Evolutionary conservation across 2,797 vertebrate species (phyloP).

Genomic region (Crypturellus tataupa): DNA sequence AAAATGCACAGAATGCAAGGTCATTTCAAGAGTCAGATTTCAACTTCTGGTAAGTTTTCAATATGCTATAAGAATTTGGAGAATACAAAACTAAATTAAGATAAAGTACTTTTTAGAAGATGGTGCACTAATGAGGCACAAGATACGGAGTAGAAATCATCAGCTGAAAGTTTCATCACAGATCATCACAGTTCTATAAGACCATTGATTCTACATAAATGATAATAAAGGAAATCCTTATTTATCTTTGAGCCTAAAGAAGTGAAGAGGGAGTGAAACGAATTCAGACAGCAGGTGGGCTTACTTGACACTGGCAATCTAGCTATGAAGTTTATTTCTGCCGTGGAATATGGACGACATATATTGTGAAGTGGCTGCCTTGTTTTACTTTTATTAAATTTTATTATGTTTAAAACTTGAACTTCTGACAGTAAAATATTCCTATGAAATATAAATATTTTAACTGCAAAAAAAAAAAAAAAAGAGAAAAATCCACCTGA

Average conservation of each 20-base stretch:
- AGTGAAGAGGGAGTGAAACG: neutral
- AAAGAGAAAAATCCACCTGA: neutral
- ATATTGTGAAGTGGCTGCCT: neutral
- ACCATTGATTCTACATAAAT: neutral
- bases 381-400: neutral
- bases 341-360: neutral
- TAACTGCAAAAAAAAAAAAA: neutral
- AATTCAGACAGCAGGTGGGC: neutral
- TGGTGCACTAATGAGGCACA: neutral
- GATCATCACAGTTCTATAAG: neutral
- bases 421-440: neutral
- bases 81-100: neutral
- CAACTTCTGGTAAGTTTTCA: slow-evolving; percentile 29
- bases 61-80: neutral
- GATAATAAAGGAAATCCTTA: neutral
- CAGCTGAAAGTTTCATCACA: neutral
- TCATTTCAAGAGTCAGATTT: slow-evolving; percentile 13
- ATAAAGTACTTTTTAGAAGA: neutral
- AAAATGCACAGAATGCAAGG: slow-evolving; percentile 16
- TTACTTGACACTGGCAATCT: neutral
- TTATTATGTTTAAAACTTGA: neutral
- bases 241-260: neutral
- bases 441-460: neutral
- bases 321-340: neutral
- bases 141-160: neutral